A percentile compares a stretch with the other conserved stretches of the same genome.
These are phyloP conservation scores for Pseudomyrmex pallidus DNA, from an alignment of 1,140 invertebrate genomes.

Conservation along the genomic window DNA sequence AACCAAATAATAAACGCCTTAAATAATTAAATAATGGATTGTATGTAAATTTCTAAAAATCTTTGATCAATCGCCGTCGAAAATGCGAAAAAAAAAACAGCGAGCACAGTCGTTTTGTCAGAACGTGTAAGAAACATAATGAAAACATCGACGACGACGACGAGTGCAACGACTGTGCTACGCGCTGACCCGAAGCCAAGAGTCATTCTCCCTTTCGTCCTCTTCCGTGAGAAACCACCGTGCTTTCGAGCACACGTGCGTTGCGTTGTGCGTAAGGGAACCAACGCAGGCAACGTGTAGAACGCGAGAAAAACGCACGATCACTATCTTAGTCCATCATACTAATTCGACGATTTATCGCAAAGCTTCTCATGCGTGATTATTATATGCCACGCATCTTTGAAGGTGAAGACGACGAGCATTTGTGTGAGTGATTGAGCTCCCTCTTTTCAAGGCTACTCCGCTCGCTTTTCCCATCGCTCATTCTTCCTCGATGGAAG, in stretches of 20 bases:
- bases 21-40: too few species aligned
- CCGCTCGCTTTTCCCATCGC: slow-evolving; percentile 7
- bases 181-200: slow-evolving; percentile 56
- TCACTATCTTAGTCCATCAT: slow-evolving; percentile 50
- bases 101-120: neutral
- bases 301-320: slow-evolving; percentile 44
- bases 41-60: neutral
- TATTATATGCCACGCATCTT: slow-evolving; percentile 37
- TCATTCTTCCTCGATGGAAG: neutral
- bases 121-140: slow-evolving; percentile 40
- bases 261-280: slow-evolving; percentile 3
- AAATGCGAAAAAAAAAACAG: neutral
- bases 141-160: slow-evolving; percentile 34
- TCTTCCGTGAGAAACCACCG: slow-evolving; percentile 55
- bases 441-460: too few species aligned
- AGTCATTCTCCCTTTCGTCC: slow-evolving; percentile 59
- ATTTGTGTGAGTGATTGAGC: neutral
- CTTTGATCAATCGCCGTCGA: neutral
- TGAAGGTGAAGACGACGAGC: slow-evolving; percentile 15
- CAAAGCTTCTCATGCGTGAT: slow-evolving; percentile 49
- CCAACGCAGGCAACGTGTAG: slow-evolving; percentile 12
- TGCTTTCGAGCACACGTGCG: slow-evolving; percentile 37
- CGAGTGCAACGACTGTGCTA: slow-evolving; percentile 54
- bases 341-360: slow-evolving; percentile 61
- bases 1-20: too few species aligned